A percentile compares a stretch with the other conserved stretches of the same genome.
Evolutionary conservation across 2,113 vertebrate species (phyloP).

Genomic region (Rousettus leschenaultii): DNA sequence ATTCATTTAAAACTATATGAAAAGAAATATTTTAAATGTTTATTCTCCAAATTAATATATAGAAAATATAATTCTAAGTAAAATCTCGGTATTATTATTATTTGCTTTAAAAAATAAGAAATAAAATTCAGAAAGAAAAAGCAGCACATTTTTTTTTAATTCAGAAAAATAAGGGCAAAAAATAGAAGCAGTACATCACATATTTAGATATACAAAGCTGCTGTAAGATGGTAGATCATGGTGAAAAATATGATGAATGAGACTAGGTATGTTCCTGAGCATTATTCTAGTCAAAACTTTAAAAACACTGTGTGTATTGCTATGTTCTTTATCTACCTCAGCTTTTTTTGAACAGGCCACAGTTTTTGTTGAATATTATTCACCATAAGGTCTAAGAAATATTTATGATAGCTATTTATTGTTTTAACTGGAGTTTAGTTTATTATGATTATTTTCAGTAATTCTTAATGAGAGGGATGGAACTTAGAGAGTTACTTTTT

Average conservation of each 20-base stretch:
- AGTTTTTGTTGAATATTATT: neutral
- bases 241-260: neutral
- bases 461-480: neutral
- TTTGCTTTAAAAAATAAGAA: neutral
- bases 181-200: neutral
- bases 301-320: neutral
- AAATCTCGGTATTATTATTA: neutral
- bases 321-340: neutral
- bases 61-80: neutral
- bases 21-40: neutral
- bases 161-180: neutral
- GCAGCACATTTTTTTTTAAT: neutral
- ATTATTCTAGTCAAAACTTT: neutral
- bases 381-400: neutral
- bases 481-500: neutral
- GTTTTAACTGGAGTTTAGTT: neutral
- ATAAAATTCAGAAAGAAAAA: neutral
- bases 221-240: neutral
- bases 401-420: neutral
- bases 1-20: neutral
- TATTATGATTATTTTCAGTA: neutral
- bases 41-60: neutral
- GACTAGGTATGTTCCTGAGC: neutral
- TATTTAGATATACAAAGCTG: neutral
- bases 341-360: neutral